Evolutionary conservation across 2,888 invertebrate genomes (phyloP).

Genomic region (Heliconius ismenius): DNA sequence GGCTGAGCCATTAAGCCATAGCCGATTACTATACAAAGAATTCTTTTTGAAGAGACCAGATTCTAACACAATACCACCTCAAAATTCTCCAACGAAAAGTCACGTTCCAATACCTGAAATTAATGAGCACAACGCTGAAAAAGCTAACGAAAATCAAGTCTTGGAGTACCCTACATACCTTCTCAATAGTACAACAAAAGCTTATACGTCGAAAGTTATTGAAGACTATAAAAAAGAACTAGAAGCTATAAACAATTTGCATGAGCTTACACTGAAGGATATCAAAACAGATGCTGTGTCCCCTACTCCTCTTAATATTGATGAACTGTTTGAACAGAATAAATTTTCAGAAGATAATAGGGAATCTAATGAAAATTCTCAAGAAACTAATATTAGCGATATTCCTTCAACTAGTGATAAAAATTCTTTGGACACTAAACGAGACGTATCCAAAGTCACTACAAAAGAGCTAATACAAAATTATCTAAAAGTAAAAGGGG

Average conservation of each 20-base stretch:
- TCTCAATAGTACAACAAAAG: slow-evolving; percentile 72
- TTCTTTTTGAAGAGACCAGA: slow-evolving; percentile 75
- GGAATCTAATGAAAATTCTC: slow-evolving; percentile 51
- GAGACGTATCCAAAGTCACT: slow-evolving; percentile 67
- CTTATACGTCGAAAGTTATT: slow-evolving; percentile 78
- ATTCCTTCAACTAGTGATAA: slow-evolving; percentile 47
- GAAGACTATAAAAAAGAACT: slow-evolving; percentile 79
- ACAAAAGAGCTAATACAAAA: slow-evolving; percentile 76
- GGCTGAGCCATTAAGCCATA: slow-evolving; percentile 71
- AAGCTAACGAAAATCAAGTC: slow-evolving; percentile 53
- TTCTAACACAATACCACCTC: slow-evolving; percentile 65
- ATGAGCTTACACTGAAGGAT: slow-evolving; percentile 76
- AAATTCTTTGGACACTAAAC: slow-evolving; percentile 55
- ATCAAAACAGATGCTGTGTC: slow-evolving; percentile 73
- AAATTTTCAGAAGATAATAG: slow-evolving; percentile 53
- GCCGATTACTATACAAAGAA: slow-evolving; percentile 74
- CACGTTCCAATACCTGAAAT: slow-evolving; percentile 48
- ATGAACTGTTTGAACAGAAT: slow-evolving; percentile 70
- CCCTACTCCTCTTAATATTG: slow-evolving; percentile 72
- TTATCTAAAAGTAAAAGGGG: slow-evolving; percentile 74
- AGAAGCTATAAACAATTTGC: slow-evolving; percentile 75
- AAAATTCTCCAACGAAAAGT: slow-evolving; percentile 65
- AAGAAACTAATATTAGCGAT: slow-evolving; percentile 49
- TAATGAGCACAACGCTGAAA: slow-evolving; percentile 50
- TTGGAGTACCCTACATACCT: slow-evolving; percentile 73